Percentiles rank a stretch among this genome's conserved stretches.
Evolutionary conservation across 2,797 vertebrate genomes (phyloP).

Genomic region (Hapalemur alaotrensis): DNA sequence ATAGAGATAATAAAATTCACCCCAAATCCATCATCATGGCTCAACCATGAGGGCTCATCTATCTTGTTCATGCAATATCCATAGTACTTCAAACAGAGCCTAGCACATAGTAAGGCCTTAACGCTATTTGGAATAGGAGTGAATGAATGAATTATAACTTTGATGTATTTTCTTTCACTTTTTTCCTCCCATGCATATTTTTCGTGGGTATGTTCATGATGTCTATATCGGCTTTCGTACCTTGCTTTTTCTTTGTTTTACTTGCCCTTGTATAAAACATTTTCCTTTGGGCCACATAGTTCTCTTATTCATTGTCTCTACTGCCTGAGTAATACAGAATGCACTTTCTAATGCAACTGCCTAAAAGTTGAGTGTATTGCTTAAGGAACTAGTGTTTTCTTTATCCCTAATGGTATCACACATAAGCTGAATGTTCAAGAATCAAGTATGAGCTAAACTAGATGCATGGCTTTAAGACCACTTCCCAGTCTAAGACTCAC

Average conservation of each 20-base stretch:
- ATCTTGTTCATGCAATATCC: neutral
- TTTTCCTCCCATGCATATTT: neutral
- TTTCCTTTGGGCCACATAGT: neutral
- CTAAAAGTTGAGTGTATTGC: neutral
- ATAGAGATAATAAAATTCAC: neutral
- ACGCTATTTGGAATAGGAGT: neutral
- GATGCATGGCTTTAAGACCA: neutral
- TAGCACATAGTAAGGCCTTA: neutral
- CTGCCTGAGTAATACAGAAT: neutral
- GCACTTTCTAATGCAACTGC: neutral
- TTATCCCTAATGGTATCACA: neutral
- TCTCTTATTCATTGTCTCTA: neutral
- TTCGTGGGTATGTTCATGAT: neutral
- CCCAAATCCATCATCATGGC: neutral
- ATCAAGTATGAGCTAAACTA: neutral
- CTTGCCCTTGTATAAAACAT: neutral
- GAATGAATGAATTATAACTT: neutral
- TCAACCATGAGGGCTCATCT: neutral
- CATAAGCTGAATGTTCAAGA: neutral
- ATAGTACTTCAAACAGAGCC: neutral
- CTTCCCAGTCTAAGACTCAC: neutral
- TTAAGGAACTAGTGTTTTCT: neutral
- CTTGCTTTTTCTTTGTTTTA: neutral
- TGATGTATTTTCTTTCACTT: neutral
- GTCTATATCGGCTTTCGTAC: neutral